A percentile compares a stretch with the other conserved stretches of the same genome.
These are phyloP conservation scores for Rhagonycha lutea DNA, from an alignment of 2,888 invertebrate genomes.

Conservation along the genomic window DNA sequence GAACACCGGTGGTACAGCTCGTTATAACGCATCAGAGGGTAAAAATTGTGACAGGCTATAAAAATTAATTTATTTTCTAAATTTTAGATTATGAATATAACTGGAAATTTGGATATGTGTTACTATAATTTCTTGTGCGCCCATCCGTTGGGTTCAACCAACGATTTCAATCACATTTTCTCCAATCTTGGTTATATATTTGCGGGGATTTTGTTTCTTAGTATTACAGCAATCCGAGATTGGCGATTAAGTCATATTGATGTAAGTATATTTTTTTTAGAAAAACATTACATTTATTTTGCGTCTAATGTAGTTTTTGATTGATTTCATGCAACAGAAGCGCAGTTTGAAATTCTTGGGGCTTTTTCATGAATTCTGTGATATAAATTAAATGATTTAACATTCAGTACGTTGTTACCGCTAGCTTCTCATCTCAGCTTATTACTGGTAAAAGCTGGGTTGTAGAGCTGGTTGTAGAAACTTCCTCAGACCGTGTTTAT, in stretches of 20 bases:
- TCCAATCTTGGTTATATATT: constrained; percentile 83
- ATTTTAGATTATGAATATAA: constrained; percentile 70
- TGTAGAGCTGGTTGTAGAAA: too few species aligned
- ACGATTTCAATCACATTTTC: constrained; percentile 85
- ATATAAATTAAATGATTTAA: too few species aligned
- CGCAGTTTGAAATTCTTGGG: too few species aligned
- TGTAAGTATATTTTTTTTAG: too few species aligned
- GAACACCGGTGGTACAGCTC: constrained; percentile 82
- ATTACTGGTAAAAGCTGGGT: constrained; percentile 57
- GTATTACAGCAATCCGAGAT: constrained; percentile 9
- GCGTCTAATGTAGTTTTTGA: too few species aligned
- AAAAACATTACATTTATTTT: too few species aligned
- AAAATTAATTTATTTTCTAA: constrained; percentile 38
- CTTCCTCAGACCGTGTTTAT: too few species aligned
- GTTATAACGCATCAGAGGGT: constrained; percentile 79
- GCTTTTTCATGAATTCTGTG: too few species aligned
- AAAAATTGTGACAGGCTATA: constrained; percentile 44
- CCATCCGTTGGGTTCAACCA: constrained; percentile 72
- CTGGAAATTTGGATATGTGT: constrained; percentile 85
- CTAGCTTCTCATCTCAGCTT: too few species aligned
- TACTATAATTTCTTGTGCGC: constrained; percentile 90
- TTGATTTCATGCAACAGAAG: too few species aligned
- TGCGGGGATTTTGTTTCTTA: constrained; percentile 76
- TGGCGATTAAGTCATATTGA: background rate
- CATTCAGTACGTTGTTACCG: too few species aligned